Base-by-base conservation (phyloP, 2,888 invertebrate species). In the Chloroclysta siterata region DNA sequence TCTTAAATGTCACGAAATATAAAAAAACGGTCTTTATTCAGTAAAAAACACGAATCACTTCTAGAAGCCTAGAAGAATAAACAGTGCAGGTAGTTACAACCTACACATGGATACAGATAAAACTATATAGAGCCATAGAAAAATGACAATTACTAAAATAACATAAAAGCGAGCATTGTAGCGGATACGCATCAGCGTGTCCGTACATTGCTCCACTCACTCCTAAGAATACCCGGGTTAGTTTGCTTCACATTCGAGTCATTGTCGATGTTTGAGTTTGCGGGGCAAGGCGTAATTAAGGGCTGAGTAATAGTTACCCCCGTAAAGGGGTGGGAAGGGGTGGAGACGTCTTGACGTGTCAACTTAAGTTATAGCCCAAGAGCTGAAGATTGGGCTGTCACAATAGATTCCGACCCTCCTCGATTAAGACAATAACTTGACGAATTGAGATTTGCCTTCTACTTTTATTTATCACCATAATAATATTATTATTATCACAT, bases 201-300 rank as follows among this genome's bases (percentile, higher is more conserved):
- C 22, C 22, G 22, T 22, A 22, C 3, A 22, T 22, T 22, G 22
- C 22, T 39, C 8, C 36, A 10, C 11, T 39, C 8, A 39, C 36
- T 15, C 0, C 17, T 46, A 10, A 46, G 46, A 17, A 17, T 46
- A 46, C 46, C 46, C 5, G 46, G 14, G 46, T 46, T 17, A 46
- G 46, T 17, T 72, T 63, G 57, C 65, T 75, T 76, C 75, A 66
- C 77, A 73, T 68, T 68, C 69, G 71, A 76, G 73, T 72, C 71
- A 74, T 72, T 67, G 75, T 71, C 66, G 65, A 68, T 75, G 78
- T 79, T 77, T 75, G 73, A 76, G 72, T 75, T 71, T 39, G 53
- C 36, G 41, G 57, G 65, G 62, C 69, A 70, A 67, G 72, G 68
- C 71, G 70, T 76, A 76, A 79, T 79, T 76, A 75, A 71, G 71